Evolutionary conservation across 2,113 vertebrate species (phyloP), one percentile per base, ranked within the genome.

Genomic region (Sitta europaea): DNA sequence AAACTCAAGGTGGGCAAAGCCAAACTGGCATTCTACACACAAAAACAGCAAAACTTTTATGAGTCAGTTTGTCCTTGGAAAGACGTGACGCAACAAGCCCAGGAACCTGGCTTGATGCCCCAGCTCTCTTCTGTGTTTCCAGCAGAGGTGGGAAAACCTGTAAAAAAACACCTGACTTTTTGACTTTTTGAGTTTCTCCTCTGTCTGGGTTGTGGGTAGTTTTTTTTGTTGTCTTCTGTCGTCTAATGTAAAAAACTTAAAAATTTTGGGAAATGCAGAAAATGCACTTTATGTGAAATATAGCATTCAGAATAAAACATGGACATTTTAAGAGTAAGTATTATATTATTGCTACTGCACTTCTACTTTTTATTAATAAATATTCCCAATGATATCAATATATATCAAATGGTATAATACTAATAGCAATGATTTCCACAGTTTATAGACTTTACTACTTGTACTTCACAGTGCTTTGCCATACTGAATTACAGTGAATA

Each of bases 361-460:
- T 86, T 83, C n/a, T 94, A 18, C 57, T 9, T 87, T 84, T 71
- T 75, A n/a, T 43, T 91, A 72, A 75, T 90, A 96, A 93, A 82
- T 91, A 85, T 72, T 82, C 61, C 48, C 11, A 75, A 22, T 67
- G 14, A 75, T 72, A 53, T 82, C 65, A 78, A 31, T 40, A 38
- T 67, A 51, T 71, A 67, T 81, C 24, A 93, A 90, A 81, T n/a
- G n/a, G 28, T 78, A n/a, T 81, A 55, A 59, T 48, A 51, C 75
- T 87, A 87, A 51, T 75, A 51, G 18, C 40, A 85, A 84, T 43
- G 40, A 78, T 81, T 92, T 87, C n/a, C 36, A 77, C 29, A 47
- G 70, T n/a, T 86, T 92, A 91, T 74, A 84, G 42, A 55, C 61
- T 97, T 95, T 67, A 71, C 55, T 84, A 33, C 90, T 87, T 42